Base-by-base conservation (phyloP, 2,113 vertebrate genomes). In the Megaptera novaeangliae region DNA sequence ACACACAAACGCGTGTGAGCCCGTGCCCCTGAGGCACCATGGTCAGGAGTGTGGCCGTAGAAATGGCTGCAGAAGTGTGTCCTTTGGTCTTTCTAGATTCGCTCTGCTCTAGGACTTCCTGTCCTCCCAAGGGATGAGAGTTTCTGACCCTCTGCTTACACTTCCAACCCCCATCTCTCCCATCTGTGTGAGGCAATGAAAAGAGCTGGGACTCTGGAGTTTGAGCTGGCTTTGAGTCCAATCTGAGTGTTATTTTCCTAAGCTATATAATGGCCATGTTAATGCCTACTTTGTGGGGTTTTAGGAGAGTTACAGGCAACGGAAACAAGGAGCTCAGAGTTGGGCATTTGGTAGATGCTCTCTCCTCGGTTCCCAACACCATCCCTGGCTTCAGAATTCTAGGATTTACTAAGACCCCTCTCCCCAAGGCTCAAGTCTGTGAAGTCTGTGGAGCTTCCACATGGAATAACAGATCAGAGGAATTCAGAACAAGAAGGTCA, bases 171-270 rank as follows among this genome's bases (percentile, higher is more conserved):
- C 25, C 9, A 84, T 44, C 63, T 69, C 46, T 92, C 36, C 46
- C 36, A 80, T 69, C 34, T 71, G n/a, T 72, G 10, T n/a, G 72
- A 93, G 72, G 15, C 52, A 92, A 78, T 86, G 46, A 83, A 88
- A 72, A 91, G 4, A 94, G 34, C 75, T 91, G 71, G 80, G 52
- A 52, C 66, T 69, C 72, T 94, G 17, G 59, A 89, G 34, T 95
- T 66, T 55, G 52, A 72, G 41, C 17, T 80, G 72, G 39, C 21
- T 68, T 89, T 82, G 39, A 96, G 68, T 77, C 29, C 46, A 59
- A 66, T 41, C 49, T 92, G 25, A 52, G 36, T 29, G 23, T 83
- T 95, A 84, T 96, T 91, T 93, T 94, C 31, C 91, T 46, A 86
- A 81, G 71, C 74, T 83, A 13, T 78, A 39, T 66, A 94, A 46